A percentile compares a stretch with the other conserved stretches of the same genome.
Evolutionary conservation across 2,888 invertebrate genomes (phyloP).

Genomic region (Apodemia mormo): DNA sequence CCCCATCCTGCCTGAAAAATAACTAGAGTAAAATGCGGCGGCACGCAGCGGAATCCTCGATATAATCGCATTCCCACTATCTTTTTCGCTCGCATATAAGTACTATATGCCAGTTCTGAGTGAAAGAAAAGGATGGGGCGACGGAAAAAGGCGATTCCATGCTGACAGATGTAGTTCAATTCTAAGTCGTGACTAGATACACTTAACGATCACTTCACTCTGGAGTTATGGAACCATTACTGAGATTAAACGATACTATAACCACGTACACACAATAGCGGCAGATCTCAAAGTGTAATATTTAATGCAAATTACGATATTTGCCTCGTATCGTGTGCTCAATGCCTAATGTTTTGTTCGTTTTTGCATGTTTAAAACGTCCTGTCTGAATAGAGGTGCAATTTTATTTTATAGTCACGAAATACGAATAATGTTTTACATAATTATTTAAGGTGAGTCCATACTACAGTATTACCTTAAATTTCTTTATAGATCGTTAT

Average conservation of each 20-base stretch:
- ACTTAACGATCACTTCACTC: not conserved
- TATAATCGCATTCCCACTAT: no score
- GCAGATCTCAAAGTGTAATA: slow-evolving; percentile 2
- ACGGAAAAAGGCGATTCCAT: no score
- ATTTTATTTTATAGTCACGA: slow-evolving; percentile 11
- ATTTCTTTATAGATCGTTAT: not conserved
- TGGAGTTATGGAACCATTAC: not conserved
- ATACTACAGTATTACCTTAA: not conserved
- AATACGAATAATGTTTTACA: slow-evolving; percentile 9
- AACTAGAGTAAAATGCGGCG: no score
- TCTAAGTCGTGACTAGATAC: not conserved
- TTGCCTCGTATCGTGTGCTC: slow-evolving; percentile 10
- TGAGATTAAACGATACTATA: slow-evolving; percentile 5
- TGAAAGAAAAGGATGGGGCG: no score
- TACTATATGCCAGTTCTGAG: no score
- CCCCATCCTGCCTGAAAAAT: no score
- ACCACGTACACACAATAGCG: slow-evolving; percentile 6
- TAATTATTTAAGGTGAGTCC: not conserved
- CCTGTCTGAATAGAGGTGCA: slow-evolving; percentile 14
- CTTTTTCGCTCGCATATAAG: no score
- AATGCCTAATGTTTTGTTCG: slow-evolving; percentile 3
- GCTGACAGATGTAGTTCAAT: no score
- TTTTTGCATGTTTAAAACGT: slow-evolving; percentile 4
- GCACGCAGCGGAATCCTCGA: no score
- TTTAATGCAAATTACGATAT: slow-evolving; percentile 12